Conservation (phyloP, 2,888 invertebrate species). For the Eupithecia vulgata region DNA sequence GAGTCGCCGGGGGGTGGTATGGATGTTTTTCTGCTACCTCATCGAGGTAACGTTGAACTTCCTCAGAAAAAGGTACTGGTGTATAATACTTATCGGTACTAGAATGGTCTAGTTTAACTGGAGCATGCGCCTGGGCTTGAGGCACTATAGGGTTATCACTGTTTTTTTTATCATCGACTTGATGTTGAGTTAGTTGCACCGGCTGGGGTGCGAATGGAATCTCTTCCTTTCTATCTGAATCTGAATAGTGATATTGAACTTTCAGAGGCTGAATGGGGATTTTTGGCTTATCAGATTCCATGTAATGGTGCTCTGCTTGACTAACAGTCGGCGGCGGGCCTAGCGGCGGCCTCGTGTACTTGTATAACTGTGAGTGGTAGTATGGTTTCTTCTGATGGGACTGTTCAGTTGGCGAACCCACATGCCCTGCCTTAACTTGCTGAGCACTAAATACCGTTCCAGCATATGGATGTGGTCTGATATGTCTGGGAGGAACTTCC, state of each 20-base stretch:
- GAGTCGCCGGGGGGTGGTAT: conserved; percentile 19
- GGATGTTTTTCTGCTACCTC: conserved; percentile 30
- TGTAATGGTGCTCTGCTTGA: conserved; percentile 57
- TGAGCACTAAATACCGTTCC: conserved; percentile 54
- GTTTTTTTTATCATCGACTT: conserved; percentile 21
- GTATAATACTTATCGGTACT: conserved; percentile 16
- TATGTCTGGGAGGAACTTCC: conserved; percentile 51
- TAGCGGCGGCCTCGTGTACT: conserved; percentile 61
- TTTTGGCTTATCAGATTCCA: conserved; percentile 47
- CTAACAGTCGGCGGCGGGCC: conserved; percentile 53
- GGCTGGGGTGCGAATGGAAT: conserved; percentile 16
- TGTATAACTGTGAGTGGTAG: conserved; percentile 58
- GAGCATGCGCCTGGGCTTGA: conserved; percentile 4
- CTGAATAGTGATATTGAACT: conserved; percentile 20
- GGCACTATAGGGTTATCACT: conserved; percentile 6
- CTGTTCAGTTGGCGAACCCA: conserved; percentile 54
- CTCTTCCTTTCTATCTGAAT: conserved; percentile 23
- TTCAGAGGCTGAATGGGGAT: conserved; percentile 27
- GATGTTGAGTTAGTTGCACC: conserved; percentile 14
- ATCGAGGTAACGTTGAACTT: conserved; percentile 31
- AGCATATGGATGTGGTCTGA: conserved; percentile 54
- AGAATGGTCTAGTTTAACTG: conserved; percentile 16
- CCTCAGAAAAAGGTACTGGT: conserved; percentile 24
- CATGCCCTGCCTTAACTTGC: conserved; percentile 63
- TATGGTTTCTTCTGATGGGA: conserved; percentile 63